phyloP scores from a whole-genome alignment of 35 echinoderm and acorn worm genomes.

The Holothuria glaberrima region DNA sequence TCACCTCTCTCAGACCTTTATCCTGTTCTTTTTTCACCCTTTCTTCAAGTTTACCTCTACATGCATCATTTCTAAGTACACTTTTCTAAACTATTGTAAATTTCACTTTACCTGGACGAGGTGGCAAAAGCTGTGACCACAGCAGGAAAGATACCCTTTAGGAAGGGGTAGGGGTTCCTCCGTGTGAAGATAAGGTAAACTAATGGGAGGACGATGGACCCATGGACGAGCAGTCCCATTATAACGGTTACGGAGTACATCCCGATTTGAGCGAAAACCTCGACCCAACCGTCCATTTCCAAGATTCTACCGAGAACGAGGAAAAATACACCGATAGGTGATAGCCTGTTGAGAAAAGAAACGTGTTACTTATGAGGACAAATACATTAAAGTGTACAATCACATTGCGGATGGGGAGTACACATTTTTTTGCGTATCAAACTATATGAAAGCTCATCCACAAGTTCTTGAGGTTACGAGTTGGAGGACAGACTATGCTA shows the following conservation, averaged over 20 bases:
- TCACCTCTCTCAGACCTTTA: no score
- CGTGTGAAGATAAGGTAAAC: conserved; percentile 84
- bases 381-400: no score
- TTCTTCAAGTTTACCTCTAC: neutral
- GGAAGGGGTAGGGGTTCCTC: conserved; percentile 75
- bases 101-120: conserved; percentile 77
- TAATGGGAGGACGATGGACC: conserved; percentile 75
- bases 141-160: conserved; percentile 88
- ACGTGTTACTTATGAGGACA: no score
- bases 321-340: conserved; percentile 95
- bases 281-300: conserved; percentile 82
- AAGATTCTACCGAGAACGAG: conserved; percentile 83
- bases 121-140: conserved; percentile 95
- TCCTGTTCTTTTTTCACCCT: no score
- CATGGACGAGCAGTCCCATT: conserved; percentile 81
- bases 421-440: no score
- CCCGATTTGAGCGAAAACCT: conserved; percentile 84
- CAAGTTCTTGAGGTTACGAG: neutral
- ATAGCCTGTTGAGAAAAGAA: conserved; percentile 58
- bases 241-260: conserved; percentile 90
- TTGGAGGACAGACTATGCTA: no score
- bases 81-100: neutral
- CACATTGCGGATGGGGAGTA: no score
- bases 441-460: no score
- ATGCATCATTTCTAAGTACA: no score